Evolutionary conservation across 1,140 invertebrate species (phyloP).

Genomic region (Pissodes strobi): DNA sequence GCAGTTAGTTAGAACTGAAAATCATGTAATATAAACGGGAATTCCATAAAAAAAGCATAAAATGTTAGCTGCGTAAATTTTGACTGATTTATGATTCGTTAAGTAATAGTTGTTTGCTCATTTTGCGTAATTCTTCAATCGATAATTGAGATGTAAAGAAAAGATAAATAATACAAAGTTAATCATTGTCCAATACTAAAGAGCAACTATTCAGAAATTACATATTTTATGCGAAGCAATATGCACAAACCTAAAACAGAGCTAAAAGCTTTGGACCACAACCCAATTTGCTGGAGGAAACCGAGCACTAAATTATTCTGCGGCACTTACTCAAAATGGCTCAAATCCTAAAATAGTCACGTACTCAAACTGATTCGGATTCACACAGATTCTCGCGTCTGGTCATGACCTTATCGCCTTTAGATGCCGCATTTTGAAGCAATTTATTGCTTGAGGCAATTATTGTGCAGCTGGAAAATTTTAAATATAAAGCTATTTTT

Average conservation of each 20-base stretch:
- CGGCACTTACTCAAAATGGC: constrained; percentile 16
- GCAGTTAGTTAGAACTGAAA: too few relatives aligned
- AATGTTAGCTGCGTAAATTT: too few relatives aligned
- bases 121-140: too few relatives aligned
- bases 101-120: too few relatives aligned
- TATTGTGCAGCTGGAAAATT: too few relatives aligned
- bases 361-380: constrained; percentile 13
- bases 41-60: too few relatives aligned
- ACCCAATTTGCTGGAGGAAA: constrained; percentile 10
- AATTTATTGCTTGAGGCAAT: constrained; percentile 3
- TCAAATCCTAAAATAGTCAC: constrained; percentile 18
- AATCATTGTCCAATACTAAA: not conserved
- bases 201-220: not conserved
- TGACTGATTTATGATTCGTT: too few relatives aligned
- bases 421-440: not conserved
- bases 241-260: not conserved
- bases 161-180: too few relatives aligned
- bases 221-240: not conserved
- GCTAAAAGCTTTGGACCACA: constrained; percentile 9
- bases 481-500: too few relatives aligned
- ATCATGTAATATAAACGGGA: too few relatives aligned
- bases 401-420: constrained; percentile 19
- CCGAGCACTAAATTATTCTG: constrained; percentile 15
- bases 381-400: constrained; percentile 9
- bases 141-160: too few relatives aligned